Evolutionary conservation across 1,140 invertebrate genomes (phyloP), one percentile per base, ranked within the genome.

Genomic region (Drosophila jambulina): DNA sequence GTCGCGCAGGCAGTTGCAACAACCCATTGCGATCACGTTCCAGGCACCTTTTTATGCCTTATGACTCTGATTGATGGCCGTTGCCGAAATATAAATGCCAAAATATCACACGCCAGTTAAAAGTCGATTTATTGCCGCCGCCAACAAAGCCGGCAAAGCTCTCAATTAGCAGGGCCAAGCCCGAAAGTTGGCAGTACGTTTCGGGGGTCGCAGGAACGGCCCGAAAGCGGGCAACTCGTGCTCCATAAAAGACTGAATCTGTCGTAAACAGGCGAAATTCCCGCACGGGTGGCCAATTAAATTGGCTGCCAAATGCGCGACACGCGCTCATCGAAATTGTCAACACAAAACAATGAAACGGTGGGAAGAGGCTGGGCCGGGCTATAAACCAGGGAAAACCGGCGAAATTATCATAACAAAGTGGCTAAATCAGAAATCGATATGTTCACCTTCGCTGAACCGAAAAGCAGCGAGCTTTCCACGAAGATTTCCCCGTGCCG

Each of bases 331-430:
- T 48, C 60, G 53, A 45, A 60, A 64, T 49, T 80, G 51, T 49
- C 38, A 67, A 65, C 40, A 65, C 43, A 65, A 53, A 70, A 61
- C 36, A 57, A 65, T 36, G 21, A 62, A 36, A 51, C 13, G 12
- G 13, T 5, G 13, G 19, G 19, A 1, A 0, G 7, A 19, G 12
- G 17, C n/a, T 3, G 17, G 19, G 13, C 4, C 25, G 1, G n/a
- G n/a, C 48, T 15, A 54, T 54, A 54, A 54, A 54, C 13, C 42
- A 19, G 19, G 43, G 21, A 19, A 56, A 32, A 53, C 27, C n/a
- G 15, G 32, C 9, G 42, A 77, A 77, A 87, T 88, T 77, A 83
- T 57, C 83, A 86, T 87, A 82, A 72, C 70, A 53, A 82, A 86
- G 70, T 76, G 63, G 57, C 60, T 34, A 51, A 72, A 76, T 70